phyloP scores from a whole-genome alignment of 2,797 vertebrate species.

The Podarcis lilfordi region DNA sequence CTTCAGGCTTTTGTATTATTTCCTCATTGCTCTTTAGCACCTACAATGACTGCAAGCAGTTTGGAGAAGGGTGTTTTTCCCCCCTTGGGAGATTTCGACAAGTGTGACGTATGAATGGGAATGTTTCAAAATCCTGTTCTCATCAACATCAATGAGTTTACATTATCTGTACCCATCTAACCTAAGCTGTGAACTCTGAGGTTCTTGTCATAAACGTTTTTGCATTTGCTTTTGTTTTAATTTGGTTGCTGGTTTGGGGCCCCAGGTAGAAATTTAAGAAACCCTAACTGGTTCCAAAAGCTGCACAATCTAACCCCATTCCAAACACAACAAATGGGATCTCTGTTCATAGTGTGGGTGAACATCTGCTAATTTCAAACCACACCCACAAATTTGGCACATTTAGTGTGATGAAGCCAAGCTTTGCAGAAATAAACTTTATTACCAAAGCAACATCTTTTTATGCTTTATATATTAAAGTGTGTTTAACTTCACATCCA shows the following conservation, averaged over 20 bases:
- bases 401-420: conserved; percentile 12
- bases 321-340: neutral
- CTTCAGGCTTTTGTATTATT: neutral
- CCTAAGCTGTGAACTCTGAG: conserved; percentile 10
- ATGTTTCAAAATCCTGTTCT: conserved; percentile 24
- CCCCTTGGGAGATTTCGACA: neutral
- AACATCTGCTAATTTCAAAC: conserved; percentile 16
- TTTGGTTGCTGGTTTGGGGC: neutral
- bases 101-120: neutral
- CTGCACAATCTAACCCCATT: neutral
- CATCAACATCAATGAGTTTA: conserved; percentile 10
- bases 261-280: conserved; percentile 8
- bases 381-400: conserved; percentile 10
- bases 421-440: conserved; percentile 23
- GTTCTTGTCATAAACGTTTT: conserved; percentile 14
- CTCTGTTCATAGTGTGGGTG: neutral
- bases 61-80: neutral
- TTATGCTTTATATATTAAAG: neutral
- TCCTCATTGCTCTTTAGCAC: neutral
- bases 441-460: conserved; percentile 16
- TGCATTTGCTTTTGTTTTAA: neutral
- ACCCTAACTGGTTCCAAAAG: conserved; percentile 20
- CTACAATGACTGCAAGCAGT: neutral
- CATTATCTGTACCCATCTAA: conserved; percentile 23
- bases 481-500: neutral